phyloP scores from a whole-genome alignment of 2,888 invertebrate species.

The Brachylomia viminalis region DNA sequence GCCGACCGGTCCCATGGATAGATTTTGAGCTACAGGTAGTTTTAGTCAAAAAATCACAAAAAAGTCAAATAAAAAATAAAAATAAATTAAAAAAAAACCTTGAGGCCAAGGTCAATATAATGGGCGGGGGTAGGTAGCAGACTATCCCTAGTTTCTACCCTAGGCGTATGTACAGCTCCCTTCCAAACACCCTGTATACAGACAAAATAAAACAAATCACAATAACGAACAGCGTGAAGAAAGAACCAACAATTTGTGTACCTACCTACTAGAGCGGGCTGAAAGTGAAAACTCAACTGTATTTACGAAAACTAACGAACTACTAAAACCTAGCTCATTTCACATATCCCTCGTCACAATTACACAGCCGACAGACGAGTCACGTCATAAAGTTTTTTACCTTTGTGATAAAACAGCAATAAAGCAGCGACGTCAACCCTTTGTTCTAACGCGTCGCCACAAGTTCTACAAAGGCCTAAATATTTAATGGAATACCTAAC shows the following conservation, averaged over 20 bases:
- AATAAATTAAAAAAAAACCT: too few relatives aligned
- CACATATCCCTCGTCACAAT: constrained; percentile 25
- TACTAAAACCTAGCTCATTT: too few relatives aligned
- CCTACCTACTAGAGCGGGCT: not conserved
- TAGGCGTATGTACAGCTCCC: too few relatives aligned
- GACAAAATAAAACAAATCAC: not conserved
- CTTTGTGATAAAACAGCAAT: constrained; percentile 49
- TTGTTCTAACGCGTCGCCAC: constrained; percentile 40
- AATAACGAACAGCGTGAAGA: not conserved
- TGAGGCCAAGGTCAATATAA: too few relatives aligned
- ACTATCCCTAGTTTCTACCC: too few relatives aligned
- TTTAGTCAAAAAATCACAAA: too few relatives aligned
- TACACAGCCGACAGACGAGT: constrained; percentile 23
- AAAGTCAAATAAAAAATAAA: too few relatives aligned
- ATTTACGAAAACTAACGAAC: constrained; percentile 26
- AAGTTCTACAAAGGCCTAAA: constrained; percentile 27
- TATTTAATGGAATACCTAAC: constrained; percentile 64
- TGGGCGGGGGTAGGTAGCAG: too few relatives aligned
- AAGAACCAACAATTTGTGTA: constrained; percentile 11
- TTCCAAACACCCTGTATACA: too few relatives aligned
- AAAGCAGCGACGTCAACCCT: constrained; percentile 44
- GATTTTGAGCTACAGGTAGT: too few relatives aligned
- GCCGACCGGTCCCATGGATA: too few relatives aligned
- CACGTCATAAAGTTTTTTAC: constrained; percentile 50
- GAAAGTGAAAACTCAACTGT: constrained; percentile 4